phyloP scores from a whole-genome alignment of 2,797 vertebrate species.

The Sparus aurata region DNA sequence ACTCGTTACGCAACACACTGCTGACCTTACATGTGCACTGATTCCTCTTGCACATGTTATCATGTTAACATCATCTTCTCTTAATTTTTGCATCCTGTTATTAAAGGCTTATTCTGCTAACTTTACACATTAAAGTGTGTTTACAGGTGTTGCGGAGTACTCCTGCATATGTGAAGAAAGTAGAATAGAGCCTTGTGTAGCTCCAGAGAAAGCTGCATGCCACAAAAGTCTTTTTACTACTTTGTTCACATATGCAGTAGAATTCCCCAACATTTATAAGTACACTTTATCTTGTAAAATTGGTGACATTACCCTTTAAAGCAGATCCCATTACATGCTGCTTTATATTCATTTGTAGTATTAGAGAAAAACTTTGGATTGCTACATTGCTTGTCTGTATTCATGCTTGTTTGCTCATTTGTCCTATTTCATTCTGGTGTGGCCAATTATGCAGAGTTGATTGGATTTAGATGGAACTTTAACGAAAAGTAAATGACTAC shows the following conservation, averaged over 20 bases:
- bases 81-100: background rate
- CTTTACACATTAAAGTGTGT: too few relatives aligned
- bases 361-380: background rate
- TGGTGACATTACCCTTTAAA: too few relatives aligned
- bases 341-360: slow-evolving; percentile 1
- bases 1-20: slow-evolving; percentile 38
- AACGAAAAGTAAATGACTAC: slow-evolving; percentile 11
- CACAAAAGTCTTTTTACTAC: too few relatives aligned
- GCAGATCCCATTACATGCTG: background rate
- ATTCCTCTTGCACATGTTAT: slow-evolving; percentile 7
- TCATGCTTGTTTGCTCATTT: background rate
- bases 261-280: too few relatives aligned
- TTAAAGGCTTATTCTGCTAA: background rate
- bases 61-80: background rate
- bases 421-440: background rate
- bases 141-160: too few relatives aligned
- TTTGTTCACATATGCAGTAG: too few relatives aligned
- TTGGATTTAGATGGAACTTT: slow-evolving; percentile 40
- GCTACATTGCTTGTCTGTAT: background rate
- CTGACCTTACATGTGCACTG: slow-evolving; percentile 24
- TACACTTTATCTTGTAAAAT: too few relatives aligned
- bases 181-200: too few relatives aligned
- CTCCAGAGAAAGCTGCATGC: too few relatives aligned
- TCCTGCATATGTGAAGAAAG: too few relatives aligned
- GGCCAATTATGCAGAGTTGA: slow-evolving; percentile 18